Evolutionary conservation across 2,113 vertebrate species (phyloP), one percentile per base, ranked within the genome.

Genomic region (Cyrtonyx montezumae): DNA sequence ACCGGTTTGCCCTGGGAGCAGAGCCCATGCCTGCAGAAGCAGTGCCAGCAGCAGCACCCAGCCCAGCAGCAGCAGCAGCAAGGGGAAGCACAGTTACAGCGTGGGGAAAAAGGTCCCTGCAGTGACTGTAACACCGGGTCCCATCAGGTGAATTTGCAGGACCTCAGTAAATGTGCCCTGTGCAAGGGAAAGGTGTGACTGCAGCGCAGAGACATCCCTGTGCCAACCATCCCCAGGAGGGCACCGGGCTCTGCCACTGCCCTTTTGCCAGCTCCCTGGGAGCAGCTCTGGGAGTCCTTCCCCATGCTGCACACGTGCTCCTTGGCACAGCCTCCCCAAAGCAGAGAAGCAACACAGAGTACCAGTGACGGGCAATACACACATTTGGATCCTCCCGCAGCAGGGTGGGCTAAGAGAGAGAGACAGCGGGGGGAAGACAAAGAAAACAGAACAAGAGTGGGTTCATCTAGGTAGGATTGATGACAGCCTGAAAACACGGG

Each of bases 371-470:
- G 97, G 97, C 88, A 97, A 98, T 98, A 98, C 98, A 98, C 98
- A 98, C 98, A 98, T 98, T 97, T 98, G 95, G 97, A 97, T 98
- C 97, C 98, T 98, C 97, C 98, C 0, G 98, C 97, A 96, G 98
- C 97, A 96, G 97, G 95, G 95, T 92, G 96, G 95, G 98, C 98
- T 98, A 93, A 92, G 83, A 96, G 90, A 97, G 88, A 95, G 95
- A 92, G 84, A 95, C 75, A 88, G 83, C 28, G 0, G 89, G 83
- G 81, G 89, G 92, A 73, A 96, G 97, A 95, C 96, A 96, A 97
- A 97, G 97, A 97, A 92, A 96, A 98, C 88, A 97, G 96, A 98
- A 97, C 92, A 96, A 93, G 88, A 97, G 9, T 59, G 97, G 95
- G 69, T 95, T 97, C 95, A 97, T 96, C 95, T 95, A 88, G 90